phyloP scores from a whole-genome alignment of 2,113 vertebrate genomes.

The Chlamydotis undulata region DNA sequence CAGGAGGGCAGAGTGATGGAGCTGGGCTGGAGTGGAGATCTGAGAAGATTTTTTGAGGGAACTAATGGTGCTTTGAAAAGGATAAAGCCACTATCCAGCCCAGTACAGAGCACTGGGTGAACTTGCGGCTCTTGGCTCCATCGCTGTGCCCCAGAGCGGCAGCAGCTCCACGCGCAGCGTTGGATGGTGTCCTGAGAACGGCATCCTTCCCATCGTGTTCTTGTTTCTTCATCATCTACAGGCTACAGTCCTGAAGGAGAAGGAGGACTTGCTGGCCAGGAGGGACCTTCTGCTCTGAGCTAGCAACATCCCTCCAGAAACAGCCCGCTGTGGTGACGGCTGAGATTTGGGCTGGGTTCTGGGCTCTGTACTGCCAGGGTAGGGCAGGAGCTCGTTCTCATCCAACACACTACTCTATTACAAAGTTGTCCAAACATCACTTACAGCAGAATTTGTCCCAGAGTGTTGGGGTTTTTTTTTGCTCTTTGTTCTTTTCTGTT shows the following conservation, averaged over 20 bases:
- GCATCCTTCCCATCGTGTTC: background rate
- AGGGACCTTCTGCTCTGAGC: background rate
- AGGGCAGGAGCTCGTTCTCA: background rate
- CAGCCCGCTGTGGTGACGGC: accelerated
- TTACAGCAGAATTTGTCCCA: constrained; percentile 4
- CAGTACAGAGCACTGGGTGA: background rate
- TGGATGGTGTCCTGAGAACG: background rate
- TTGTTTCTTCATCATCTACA: background rate
- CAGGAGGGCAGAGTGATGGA: background rate
- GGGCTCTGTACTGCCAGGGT: background rate
- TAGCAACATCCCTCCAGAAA: background rate
- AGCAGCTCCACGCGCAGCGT: background rate
- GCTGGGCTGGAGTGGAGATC: background rate
- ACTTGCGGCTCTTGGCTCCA: background rate
- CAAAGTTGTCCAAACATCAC: constrained; percentile 1
- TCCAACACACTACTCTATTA: background rate
- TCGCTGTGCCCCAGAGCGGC: background rate
- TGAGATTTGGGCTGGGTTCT: background rate
- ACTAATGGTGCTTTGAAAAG: background rate
- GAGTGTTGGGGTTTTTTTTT: background rate
- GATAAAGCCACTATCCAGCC: background rate
- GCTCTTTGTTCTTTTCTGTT: constrained; percentile 53
- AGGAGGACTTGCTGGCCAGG: background rate
- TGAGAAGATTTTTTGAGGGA: background rate
- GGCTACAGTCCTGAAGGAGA: background rate